Evolutionary conservation across 2,113 vertebrate species (phyloP), one percentile per base, ranked within the genome.

Genomic region (Apeltes quadracus): DNA sequence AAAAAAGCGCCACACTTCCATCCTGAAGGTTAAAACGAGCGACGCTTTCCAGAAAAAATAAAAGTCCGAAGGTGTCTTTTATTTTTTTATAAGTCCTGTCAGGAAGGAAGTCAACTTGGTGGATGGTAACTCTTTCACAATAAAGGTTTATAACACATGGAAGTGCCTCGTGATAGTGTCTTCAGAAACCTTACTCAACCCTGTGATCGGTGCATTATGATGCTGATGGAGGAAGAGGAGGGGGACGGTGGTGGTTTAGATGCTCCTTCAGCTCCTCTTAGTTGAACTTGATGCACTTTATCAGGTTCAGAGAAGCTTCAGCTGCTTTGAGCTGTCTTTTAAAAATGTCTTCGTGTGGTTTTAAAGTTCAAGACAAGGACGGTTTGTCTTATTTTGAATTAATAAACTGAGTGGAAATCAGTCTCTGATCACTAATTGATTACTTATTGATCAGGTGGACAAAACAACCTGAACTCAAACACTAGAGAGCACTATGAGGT

Each of bases 261-360:
- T 25, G 23, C 48, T n/a, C 20, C 44, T 48, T 48, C 44, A 13
- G 54, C 25, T 32, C 38, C 68, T 61, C 50, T 62, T 41, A 20
- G 22, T 50, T n/a, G 56, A 62, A 78, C 77, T 75, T 61, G 0
- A 41, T 72, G 75, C 75, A 82, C 81, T 82, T 82, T 86, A 83
- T 36, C 4, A 3, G 20, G 20, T 51, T 51, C 48, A 51, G 55
- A 57, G 16, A 2, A 23, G 36, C 57, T 61, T 36, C 23, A 1
- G 8, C 34, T 41, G 69, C 34, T 61, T 22, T 39, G 4, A 8
- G 7, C 13, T 41, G 22, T 9, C 5, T 38, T 36, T 4, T 20
- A 9, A 22, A 39, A 48, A n/a, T 50, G 67, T 7, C 27, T 25
- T 1, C n/a, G 2, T 29, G n/a, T 53, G 8, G 34, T 25, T 50